These are phyloP conservation scores for Baryphthengus martii DNA, from an alignment of 2,113 vertebrate genomes.

Conservation along the genomic window DNA sequence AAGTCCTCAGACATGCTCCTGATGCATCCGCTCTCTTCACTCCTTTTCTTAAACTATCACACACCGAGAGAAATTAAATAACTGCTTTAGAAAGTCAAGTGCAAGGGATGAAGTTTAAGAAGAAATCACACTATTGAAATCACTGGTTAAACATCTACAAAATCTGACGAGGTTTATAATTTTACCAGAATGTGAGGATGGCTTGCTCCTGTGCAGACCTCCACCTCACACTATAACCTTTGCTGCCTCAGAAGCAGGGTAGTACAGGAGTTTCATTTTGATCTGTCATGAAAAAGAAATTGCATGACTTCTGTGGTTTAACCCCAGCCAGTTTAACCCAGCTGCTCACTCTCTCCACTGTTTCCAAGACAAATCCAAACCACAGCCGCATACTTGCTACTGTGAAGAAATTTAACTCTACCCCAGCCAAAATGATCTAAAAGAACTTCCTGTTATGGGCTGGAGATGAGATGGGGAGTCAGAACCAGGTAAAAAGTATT, in stretches of 20 bases:
- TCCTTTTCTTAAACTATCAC: neutral
- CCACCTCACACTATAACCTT: neutral
- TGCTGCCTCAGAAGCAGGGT: neutral
- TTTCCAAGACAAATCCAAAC: neutral
- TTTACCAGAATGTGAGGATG: neutral
- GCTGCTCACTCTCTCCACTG: neutral
- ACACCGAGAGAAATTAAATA: neutral
- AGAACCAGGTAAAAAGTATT: neutral
- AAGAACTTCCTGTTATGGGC: neutral
- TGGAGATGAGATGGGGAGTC: neutral
- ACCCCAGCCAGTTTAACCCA: neutral
- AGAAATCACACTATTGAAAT: neutral
- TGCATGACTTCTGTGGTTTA: neutral
- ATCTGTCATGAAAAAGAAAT: neutral
- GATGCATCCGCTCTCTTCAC: neutral
- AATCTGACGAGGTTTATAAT: neutral
- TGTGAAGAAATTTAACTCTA: neutral
- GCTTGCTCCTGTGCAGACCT: neutral
- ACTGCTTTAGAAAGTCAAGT: neutral
- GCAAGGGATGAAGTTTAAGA: neutral
- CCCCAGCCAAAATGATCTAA: neutral
- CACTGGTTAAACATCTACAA: neutral
- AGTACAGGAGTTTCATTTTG: neutral
- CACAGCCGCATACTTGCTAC: neutral
- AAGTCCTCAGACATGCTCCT: neutral